phyloP scores from a whole-genome alignment of 1,140 invertebrate species.

The Cryptotermes secundus region DNA sequence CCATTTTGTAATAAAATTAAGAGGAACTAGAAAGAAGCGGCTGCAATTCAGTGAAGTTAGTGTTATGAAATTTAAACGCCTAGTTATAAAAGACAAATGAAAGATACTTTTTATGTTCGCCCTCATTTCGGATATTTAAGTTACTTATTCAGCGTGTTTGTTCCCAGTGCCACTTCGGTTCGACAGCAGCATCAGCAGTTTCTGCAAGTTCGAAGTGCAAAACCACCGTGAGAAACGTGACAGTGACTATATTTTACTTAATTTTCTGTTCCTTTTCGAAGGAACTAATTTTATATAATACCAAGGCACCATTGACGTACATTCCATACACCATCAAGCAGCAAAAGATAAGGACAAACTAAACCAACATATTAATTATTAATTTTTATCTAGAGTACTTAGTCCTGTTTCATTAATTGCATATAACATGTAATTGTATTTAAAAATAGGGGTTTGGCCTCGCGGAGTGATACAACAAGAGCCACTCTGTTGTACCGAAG shows the following conservation, averaged over 20 bases:
- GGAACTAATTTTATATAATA: neutral
- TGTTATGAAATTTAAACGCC: neutral
- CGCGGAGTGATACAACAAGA: neutral
- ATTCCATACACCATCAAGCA: neutral
- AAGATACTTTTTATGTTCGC: neutral
- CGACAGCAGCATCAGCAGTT: too few relatives aligned
- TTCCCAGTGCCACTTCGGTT: too few relatives aligned
- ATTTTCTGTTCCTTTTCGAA: neutral
- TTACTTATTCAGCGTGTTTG: too few relatives aligned
- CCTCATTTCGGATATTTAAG: neutral
- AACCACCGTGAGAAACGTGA: too few relatives aligned
- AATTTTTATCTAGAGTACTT: neutral
- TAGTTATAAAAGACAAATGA: neutral
- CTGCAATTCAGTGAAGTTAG: neutral
- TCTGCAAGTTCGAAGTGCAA: too few relatives aligned
- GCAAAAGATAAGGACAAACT: neutral
- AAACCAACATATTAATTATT: neutral
- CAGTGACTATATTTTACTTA: neutral
- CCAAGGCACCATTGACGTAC: neutral
- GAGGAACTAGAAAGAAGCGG: neutral
- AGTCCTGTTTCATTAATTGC: neutral
- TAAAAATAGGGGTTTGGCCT: neutral
- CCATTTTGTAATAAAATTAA: neutral
- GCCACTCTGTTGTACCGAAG: neutral
- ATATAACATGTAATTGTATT: too few relatives aligned